These are phyloP conservation scores for Pachycephala philippinensis DNA, from an alignment of 2,113 vertebrate genomes.

Conservation along the genomic window DNA sequence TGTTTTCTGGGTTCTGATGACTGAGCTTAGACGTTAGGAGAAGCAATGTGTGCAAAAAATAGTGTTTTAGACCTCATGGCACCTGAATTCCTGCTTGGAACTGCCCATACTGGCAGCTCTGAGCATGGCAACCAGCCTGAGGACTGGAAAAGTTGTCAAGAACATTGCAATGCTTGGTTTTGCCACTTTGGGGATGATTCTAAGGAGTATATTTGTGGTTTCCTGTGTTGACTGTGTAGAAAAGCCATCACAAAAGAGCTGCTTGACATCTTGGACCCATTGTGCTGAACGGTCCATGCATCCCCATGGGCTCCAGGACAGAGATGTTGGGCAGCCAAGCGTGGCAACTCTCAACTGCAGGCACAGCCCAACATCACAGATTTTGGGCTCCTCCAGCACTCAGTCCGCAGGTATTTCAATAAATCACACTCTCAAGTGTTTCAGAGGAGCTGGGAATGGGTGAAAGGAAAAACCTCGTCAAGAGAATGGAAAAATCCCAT, in stretches of 20 bases:
- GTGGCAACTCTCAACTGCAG: neutral
- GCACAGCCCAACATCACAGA: neutral
- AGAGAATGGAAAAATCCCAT: conserved; percentile 25
- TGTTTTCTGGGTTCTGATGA: neutral
- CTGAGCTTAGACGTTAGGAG: neutral
- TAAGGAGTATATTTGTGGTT: neutral
- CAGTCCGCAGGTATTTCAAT: neutral
- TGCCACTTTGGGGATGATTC: neutral
- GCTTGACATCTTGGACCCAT: neutral
- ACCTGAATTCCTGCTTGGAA: neutral
- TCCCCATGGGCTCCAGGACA: neutral
- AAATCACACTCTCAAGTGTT: neutral
- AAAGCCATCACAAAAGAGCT: neutral
- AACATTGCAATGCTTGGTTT: neutral
- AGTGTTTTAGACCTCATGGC: neutral
- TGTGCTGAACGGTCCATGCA: neutral
- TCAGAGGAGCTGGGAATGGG: neutral
- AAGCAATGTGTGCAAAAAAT: neutral
- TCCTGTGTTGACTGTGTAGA: neutral
- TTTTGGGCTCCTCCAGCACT: neutral
- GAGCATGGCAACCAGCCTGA: neutral
- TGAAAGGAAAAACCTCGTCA: neutral
- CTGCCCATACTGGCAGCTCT: neutral
- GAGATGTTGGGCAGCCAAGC: neutral
- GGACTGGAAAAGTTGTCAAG: neutral